A percentile compares a stretch with the other conserved stretches of the same genome.
Conservation (phyloP, 2,797 vertebrate genomes). For the Phoeniculus purpureus region DNA sequence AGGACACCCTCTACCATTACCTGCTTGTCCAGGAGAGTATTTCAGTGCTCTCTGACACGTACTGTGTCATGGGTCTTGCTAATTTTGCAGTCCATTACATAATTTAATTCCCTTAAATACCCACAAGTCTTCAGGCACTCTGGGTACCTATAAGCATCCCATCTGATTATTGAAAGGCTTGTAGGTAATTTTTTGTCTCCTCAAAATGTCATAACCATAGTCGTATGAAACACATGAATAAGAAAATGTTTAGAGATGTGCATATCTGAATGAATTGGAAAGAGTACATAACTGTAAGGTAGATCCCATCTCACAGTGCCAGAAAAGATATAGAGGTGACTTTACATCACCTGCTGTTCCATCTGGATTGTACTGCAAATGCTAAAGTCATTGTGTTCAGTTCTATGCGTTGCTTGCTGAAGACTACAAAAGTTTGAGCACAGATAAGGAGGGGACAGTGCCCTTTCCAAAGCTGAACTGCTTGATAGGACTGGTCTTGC, state of each 20-base stretch:
- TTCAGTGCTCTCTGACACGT: not conserved
- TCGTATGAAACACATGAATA: conserved; percentile 9
- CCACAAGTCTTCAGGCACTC: not conserved
- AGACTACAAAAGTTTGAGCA: not conserved
- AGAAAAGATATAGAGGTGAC: not conserved
- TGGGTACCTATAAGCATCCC: not conserved
- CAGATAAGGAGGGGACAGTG: not conserved
- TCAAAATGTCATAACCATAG: not conserved
- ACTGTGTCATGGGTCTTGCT: not conserved
- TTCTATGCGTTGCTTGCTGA: not conserved
- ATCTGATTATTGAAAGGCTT: not conserved
- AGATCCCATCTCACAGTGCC: not conserved
- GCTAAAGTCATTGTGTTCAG: not conserved
- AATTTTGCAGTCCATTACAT: not conserved
- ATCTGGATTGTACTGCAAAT: not conserved
- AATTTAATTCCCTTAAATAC: not conserved
- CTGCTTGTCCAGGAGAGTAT: not conserved
- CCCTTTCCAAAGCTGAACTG: not conserved
- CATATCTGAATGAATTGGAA: not conserved
- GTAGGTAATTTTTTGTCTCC: not conserved
- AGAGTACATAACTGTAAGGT: not conserved
- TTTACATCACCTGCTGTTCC: not conserved
- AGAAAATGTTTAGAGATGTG: not conserved
- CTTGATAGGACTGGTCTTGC: not conserved
- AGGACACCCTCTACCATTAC: not conserved